Percentiles rank a stretch among this genome's conserved stretches.
phyloP scores from a whole-genome alignment of 2,113 vertebrate genomes.

The Spermophilus dauricus region DNA sequence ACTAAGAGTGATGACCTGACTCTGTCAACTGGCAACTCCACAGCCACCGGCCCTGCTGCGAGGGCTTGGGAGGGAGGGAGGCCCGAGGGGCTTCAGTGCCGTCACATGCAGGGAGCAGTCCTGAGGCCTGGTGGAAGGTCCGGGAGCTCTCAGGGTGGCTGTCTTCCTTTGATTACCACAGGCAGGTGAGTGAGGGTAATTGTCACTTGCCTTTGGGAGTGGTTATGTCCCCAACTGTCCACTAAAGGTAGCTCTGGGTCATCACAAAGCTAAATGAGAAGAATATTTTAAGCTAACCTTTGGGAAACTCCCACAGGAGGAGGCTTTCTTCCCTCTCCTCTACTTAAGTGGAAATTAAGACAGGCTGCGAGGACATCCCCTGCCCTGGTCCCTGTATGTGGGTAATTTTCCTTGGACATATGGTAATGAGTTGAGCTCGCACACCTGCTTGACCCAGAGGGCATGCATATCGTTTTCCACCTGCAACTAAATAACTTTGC shows the following conservation, averaged over 20 bases:
- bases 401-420: not conserved
- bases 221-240: slow-evolving; percentile 32
- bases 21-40: slow-evolving; percentile 63
- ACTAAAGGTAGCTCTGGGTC: slow-evolving; percentile 32
- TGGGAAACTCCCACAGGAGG: not conserved
- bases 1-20: slow-evolving; percentile 65
- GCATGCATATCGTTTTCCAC: not conserved
- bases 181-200: slow-evolving; percentile 75
- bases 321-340: not conserved
- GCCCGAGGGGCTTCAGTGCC: not conserved
- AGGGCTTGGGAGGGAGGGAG: slow-evolving; percentile 55
- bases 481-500: not conserved
- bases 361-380: not conserved
- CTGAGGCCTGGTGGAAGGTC: slow-evolving; percentile 66
- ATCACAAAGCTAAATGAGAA: slow-evolving; percentile 55
- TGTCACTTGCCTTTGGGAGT: slow-evolving; percentile 73
- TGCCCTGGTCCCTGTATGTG: no score
- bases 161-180: slow-evolving; percentile 70
- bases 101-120: slow-evolving; percentile 65
- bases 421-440: not conserved
- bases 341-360: not conserved
- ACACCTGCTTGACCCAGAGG: not conserved
- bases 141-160: slow-evolving; percentile 51
- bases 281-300: not conserved
- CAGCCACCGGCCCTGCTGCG: slow-evolving; percentile 56